A percentile compares a stretch with the other conserved stretches of the same genome.
These are phyloP conservation scores for Dione vanillae DNA, from an alignment of 2,888 invertebrate species.

Conservation along the genomic window DNA sequence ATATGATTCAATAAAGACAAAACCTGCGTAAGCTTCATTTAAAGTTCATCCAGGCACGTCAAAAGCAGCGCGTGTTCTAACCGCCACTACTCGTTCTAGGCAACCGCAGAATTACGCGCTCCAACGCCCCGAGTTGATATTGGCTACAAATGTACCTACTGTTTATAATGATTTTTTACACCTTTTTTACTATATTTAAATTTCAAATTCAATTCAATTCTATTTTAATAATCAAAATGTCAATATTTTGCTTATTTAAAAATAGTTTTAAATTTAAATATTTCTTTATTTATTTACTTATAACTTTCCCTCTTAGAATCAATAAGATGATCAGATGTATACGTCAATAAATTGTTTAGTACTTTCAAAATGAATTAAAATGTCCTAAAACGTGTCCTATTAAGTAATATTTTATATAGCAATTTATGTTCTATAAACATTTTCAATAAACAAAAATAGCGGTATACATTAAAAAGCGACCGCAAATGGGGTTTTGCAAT, in stretches of 20 bases:
- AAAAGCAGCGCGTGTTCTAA: constrained; percentile 61
- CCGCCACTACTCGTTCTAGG: constrained; percentile 64
- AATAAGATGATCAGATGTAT: too few species aligned
- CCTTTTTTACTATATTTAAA: too few species aligned
- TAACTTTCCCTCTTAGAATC: too few species aligned
- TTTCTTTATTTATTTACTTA: too few species aligned
- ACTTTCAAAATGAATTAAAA: too few species aligned
- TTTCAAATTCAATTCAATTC: too few species aligned
- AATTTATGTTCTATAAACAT: not conserved
- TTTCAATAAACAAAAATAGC: constrained; percentile 56
- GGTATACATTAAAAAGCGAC: constrained; percentile 74
- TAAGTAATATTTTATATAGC: not conserved
- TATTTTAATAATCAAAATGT: not conserved
- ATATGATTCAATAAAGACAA: constrained; percentile 5
- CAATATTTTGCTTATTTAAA: too few species aligned
- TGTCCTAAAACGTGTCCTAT: not conserved
- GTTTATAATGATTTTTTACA: not conserved
- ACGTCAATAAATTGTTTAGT: too few species aligned
- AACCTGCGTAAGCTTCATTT: constrained; percentile 38
- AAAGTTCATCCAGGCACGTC: constrained; percentile 56
- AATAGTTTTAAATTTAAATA: too few species aligned
- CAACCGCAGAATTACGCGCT: constrained; percentile 80
- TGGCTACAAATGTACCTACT: constrained; percentile 23
- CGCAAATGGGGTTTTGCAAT: constrained; percentile 75
- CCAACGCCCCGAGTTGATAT: constrained; percentile 69